Percentiles rank a stretch among this genome's conserved stretches.
phyloP scores from a whole-genome alignment of 2,113 vertebrate species.

The Emydocephalus ijimae region DNA sequence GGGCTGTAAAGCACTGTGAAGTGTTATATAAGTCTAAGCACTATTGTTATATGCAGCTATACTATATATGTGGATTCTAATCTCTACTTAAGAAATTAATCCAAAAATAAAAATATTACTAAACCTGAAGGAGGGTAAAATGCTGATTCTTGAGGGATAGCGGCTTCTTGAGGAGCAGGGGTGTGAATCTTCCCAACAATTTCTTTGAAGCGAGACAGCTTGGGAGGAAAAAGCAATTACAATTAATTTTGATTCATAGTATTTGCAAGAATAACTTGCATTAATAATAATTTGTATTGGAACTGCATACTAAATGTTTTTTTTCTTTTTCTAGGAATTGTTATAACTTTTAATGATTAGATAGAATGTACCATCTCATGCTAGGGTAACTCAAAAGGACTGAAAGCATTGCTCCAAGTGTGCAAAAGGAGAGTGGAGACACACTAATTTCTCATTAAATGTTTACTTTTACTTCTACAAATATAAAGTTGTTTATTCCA shows the following conservation, averaged over 20 bases:
- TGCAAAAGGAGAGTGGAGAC: too few relatives aligned
- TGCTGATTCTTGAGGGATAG: neutral
- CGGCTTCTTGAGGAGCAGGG: neutral
- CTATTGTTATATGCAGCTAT: neutral
- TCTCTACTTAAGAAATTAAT: neutral
- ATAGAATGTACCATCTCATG: neutral
- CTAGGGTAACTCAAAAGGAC: neutral
- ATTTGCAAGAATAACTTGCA: neutral
- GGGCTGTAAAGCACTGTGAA: too few relatives aligned
- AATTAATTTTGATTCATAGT: neutral
- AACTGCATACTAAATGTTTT: neutral
- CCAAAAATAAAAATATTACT: neutral
- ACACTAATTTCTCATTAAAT: neutral
- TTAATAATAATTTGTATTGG: neutral
- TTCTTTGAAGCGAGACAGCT: constrained; percentile 17
- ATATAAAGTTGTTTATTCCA: neutral
- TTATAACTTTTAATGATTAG: neutral
- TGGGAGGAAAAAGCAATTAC: neutral
- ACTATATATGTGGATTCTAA: neutral
- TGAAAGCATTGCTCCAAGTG: neutral
- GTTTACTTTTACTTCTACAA: neutral
- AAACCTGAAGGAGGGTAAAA: neutral
- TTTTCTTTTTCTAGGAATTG: neutral
- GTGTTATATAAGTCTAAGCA: too few relatives aligned
- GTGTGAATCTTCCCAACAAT: neutral